A percentile compares a stretch with the other conserved stretches of the same genome.
Evolutionary conservation across 2,113 vertebrate species (phyloP).

Genomic region (Apus apus): DNA sequence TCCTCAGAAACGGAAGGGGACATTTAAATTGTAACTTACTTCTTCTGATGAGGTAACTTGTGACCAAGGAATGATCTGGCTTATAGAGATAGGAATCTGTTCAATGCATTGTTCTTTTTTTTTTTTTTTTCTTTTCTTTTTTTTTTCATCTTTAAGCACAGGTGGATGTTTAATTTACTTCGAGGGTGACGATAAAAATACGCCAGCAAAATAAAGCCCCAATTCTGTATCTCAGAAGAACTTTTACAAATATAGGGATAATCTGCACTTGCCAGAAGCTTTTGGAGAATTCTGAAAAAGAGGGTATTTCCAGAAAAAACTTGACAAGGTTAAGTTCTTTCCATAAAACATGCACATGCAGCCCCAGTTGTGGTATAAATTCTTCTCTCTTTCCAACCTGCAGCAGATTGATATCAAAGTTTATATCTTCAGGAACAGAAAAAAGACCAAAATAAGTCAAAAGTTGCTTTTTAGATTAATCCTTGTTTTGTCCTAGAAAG

Average conservation of each 20-base stretch:
- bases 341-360: not conserved
- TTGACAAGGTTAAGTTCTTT: not conserved
- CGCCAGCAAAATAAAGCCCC: not conserved
- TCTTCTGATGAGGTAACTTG: not conserved
- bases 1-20: not conserved
- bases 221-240: not conserved
- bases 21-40: not conserved
- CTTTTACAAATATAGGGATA: not conserved
- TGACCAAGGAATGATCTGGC: not conserved
- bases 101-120: not conserved
- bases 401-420: not conserved
- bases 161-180: not conserved
- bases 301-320: not conserved
- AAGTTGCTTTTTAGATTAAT: not conserved
- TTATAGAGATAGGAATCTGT: not conserved
- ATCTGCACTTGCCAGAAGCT: not conserved
- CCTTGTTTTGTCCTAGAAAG: not conserved
- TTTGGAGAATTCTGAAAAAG: not conserved
- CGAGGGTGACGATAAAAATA: not conserved
- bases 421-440: not conserved
- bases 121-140: not conserved
- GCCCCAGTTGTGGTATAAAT: not conserved
- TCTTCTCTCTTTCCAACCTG: not conserved
- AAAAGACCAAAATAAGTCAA: not conserved
- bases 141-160: too few relatives aligned